These are phyloP conservation scores for Ganaspis brasiliensis DNA, from an alignment of 2,888 invertebrate genomes.

Conservation along the genomic window DNA sequence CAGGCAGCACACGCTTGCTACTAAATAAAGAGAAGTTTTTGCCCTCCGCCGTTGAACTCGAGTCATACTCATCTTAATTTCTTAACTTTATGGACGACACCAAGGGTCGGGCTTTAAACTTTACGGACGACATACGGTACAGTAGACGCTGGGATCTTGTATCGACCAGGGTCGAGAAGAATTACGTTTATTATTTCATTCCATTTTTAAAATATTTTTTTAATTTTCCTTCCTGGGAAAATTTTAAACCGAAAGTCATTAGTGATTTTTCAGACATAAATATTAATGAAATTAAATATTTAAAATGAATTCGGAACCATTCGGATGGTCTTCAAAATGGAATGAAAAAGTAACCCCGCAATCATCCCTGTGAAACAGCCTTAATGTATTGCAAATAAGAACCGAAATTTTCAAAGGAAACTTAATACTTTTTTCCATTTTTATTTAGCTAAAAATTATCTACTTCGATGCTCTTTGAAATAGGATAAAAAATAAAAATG, in stretches of 20 bases:
- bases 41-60: constrained; percentile 46
- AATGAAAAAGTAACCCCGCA: no score
- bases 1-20: constrained; percentile 43
- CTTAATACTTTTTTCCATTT: no score
- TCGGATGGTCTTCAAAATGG: no score
- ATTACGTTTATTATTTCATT: not conserved
- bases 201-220: constrained; percentile 8
- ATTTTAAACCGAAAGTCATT: not conserved
- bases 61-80: constrained; percentile 54
- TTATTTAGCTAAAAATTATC: no score
- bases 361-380: no score
- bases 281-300: no score
- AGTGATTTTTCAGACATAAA: no score
- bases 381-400: no score
- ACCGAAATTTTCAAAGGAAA: no score
- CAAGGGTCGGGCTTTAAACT: constrained; percentile 47
- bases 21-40: constrained; percentile 49
- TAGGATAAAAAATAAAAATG: no score
- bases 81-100: constrained; percentile 46
- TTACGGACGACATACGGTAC: constrained; percentile 48
- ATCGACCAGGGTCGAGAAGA: constrained; percentile 13
- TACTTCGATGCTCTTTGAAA: no score
- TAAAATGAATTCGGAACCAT: no score
- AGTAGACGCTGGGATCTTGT: not conserved
- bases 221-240: not conserved